Evolutionary conservation across 2,797 vertebrate species (phyloP), one percentile per base, ranked within the genome.

Genomic region (Hafferia zeledoni): DNA sequence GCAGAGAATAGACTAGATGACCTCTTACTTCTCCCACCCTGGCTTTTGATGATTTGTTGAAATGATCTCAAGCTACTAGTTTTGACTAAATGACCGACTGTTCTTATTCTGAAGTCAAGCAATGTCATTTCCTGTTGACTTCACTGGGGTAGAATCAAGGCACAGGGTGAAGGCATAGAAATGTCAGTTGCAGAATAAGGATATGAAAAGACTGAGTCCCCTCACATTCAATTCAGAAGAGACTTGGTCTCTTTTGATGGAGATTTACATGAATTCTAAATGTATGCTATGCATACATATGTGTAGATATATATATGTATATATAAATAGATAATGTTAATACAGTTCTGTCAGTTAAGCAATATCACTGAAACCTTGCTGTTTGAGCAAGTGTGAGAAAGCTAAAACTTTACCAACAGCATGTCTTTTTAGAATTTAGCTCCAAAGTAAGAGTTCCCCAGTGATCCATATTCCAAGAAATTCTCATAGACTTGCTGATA

Each of bases 21-120:
- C 57, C 94, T 94, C 90, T 96, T 86, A 83, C 86, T 95, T 92
- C 86, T 93, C 80, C 90, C 80, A 92, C 57, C 65, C 61, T 75
- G 53, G 5, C 56, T 93, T 95, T 83, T 78, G 80, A 75, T 65
- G 69, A 81, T 92, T 68, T 87, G 43, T 95, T 94, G 81, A 95
- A 86, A 91, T 59, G 17, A 91, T 89, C 77, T 76, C 83, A 67
- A 69, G 69, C 52, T 92, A 75, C 67, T 30, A 75, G 33, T 79
- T 95, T 90, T 87, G 77, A 84, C 59, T 96, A 90, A 93, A 79
- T 93, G 88, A 76, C 56, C 80, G 90, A 76, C 86, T 92, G 65
- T 84, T 96, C 72, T 84, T 94, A 72, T 0, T 5, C 6, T 83
- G 59, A 89, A 94, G n/a, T 90, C 68, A 80, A 86, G 56, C 33